These are phyloP conservation scores for Meghimatium bilineatum DNA, from an alignment of 2,888 invertebrate genomes.

Conservation along the genomic window DNA sequence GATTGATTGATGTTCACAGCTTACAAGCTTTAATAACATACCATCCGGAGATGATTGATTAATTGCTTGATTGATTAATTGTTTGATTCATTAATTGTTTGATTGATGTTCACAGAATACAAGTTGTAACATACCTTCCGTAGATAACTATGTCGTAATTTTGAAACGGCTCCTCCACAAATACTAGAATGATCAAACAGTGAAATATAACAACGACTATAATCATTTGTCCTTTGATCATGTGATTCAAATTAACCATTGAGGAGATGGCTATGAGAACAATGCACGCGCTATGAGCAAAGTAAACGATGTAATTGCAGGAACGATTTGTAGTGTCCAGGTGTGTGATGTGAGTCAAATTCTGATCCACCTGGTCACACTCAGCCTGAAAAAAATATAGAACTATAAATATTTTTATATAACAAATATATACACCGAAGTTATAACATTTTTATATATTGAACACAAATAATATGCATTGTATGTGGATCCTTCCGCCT, in stretches of 20 bases:
- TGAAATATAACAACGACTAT: slow-evolving; percentile 80
- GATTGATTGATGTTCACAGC: no score
- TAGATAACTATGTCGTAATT: slow-evolving; percentile 56
- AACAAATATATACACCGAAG: no score
- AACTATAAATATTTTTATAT: no score
- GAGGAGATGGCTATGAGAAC: slow-evolving; percentile 85
- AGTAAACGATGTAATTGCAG: slow-evolving; percentile 85
- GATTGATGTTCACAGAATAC: no score
- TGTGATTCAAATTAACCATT: slow-evolving; percentile 85
- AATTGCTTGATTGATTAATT: no score
- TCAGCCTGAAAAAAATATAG: neutral
- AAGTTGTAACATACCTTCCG: slow-evolving; percentile 79
- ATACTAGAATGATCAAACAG: slow-evolving; percentile 57
- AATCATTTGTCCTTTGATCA: slow-evolving; percentile 84
- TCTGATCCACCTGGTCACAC: slow-evolving; percentile 7
- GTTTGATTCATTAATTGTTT: no score
- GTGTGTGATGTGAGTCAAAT: neutral
- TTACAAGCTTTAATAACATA: no score
- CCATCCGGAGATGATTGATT: no score
- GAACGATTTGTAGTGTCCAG: slow-evolving; percentile 60
- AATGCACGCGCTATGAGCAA: slow-evolving; percentile 84
- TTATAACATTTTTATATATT: no score
- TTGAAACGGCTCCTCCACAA: slow-evolving; percentile 54
- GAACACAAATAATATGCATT: no score
- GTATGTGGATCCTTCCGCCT: no score